These are phyloP conservation scores for Loris lydekkerianus DNA, from an alignment of 2,797 vertebrate species.

Conservation along the genomic window DNA sequence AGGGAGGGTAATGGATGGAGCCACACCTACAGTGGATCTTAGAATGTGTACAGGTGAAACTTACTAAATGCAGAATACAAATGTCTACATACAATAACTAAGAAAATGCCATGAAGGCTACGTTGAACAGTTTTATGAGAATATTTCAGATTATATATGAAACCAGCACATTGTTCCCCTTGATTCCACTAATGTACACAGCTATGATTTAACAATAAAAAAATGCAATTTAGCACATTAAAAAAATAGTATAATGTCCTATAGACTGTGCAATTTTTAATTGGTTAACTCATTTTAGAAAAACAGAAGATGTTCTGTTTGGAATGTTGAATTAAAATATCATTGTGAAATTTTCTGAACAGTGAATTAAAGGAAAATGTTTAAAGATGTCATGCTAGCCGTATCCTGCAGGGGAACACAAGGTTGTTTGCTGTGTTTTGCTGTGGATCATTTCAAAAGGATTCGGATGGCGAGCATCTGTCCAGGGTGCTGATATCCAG, in stretches of 20 bases:
- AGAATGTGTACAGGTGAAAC: no score
- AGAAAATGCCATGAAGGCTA: no score
- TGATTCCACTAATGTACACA: no score
- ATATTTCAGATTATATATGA: no score
- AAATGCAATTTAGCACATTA: no score
- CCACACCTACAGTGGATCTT: no score
- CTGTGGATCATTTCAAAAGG: neutral
- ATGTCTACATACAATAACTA: no score
- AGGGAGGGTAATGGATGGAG: no score
- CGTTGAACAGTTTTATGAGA: no score
- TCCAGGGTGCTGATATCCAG: slow-evolving; percentile 37
- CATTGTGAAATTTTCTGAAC: slow-evolving; percentile 29
- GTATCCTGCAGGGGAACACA: neutral
- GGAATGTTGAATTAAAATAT: slow-evolving; percentile 58
- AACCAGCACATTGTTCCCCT: no score
- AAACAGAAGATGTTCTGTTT: neutral
- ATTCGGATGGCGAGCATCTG: neutral
- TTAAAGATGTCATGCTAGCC: neutral
- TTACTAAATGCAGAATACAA: no score
- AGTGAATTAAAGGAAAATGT: neutral
- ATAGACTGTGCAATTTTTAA: slow-evolving; percentile 9
- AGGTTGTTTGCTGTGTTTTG: neutral
- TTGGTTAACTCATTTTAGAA: neutral
- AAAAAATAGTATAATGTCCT: neutral
- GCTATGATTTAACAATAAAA: no score